Conservation (phyloP, 2,113 vertebrate genomes). For the Chelonoidis abingdonii region DNA sequence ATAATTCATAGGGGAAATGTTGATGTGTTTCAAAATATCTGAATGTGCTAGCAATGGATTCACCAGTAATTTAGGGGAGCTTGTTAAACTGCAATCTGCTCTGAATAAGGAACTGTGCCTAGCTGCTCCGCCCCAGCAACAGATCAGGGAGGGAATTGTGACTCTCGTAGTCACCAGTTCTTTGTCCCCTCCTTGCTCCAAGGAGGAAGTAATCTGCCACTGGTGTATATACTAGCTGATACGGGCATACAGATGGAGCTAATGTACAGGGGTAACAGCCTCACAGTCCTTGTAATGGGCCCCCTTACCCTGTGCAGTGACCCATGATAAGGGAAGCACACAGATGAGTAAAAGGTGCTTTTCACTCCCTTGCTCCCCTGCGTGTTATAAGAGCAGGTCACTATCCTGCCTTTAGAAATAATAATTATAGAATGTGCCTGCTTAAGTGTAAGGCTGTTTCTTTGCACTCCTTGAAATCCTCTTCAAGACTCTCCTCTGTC, state of each 20-base stretch:
- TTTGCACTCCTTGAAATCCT: not conserved
- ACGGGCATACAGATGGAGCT: not conserved
- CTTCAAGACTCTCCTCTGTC: not conserved
- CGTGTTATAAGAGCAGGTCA: not conserved
- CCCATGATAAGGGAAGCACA: not conserved
- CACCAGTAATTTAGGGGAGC: not conserved
- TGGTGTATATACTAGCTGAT: not conserved
- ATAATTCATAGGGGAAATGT: not conserved
- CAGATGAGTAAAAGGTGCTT: not conserved
- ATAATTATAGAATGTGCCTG: accelerated
- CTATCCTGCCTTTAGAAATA: not conserved
- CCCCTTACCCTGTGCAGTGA: not conserved
- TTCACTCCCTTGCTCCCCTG: not conserved
- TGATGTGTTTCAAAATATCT: not conserved
- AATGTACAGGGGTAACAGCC: not conserved
- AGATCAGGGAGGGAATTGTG: not conserved
- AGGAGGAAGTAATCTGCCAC: not conserved
- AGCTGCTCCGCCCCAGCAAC: not conserved
- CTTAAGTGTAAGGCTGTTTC: not conserved
- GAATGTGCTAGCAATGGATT: not conserved
- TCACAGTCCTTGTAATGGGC: not conserved
- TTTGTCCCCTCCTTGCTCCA: not conserved
- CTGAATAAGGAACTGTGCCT: not conserved
- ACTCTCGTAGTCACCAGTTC: not conserved
- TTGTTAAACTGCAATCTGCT: not conserved